Percentiles rank a stretch among this genome's conserved stretches.
Conservation (phyloP, 2,113 vertebrate species). For the Bothrops jararaca region DNA sequence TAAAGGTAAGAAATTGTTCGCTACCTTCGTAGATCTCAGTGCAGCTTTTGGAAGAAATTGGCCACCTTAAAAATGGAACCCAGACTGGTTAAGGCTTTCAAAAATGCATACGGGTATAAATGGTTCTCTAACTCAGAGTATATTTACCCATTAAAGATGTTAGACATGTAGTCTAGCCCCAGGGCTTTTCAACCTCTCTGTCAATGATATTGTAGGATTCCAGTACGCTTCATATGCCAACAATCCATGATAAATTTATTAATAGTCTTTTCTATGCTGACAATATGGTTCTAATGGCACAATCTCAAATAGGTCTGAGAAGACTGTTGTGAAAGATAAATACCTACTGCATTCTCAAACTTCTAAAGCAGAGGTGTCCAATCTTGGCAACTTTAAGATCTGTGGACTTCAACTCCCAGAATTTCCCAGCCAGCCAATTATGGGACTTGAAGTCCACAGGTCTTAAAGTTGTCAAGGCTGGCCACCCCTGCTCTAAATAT, state of each 20-base stretch:
- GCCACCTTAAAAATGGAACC: neutral
- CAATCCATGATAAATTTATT: neutral
- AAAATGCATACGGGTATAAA: neutral
- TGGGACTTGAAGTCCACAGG: too few species aligned
- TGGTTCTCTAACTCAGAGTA: neutral
- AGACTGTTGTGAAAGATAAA: neutral
- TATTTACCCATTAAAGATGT: neutral
- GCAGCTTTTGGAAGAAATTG: neutral
- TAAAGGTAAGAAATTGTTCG: neutral
- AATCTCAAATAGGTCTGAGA: neutral
- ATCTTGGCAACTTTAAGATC: neutral
- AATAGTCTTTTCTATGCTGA: neutral
- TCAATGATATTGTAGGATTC: neutral
- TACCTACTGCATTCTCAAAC: neutral
- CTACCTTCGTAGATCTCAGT: neutral
- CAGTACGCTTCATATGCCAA: neutral
- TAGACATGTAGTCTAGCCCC: neutral
- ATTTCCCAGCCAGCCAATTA: neutral
- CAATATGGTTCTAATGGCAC: neutral
- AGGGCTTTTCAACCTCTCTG: neutral
- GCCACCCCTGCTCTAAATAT: too few species aligned
- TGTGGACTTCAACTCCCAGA: neutral
- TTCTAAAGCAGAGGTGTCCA: neutral
- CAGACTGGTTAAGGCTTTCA: neutral
- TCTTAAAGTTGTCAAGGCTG: too few species aligned